phyloP scores from a whole-genome alignment of 2,797 vertebrate genomes.

The Phoxinus dragarum region DNA sequence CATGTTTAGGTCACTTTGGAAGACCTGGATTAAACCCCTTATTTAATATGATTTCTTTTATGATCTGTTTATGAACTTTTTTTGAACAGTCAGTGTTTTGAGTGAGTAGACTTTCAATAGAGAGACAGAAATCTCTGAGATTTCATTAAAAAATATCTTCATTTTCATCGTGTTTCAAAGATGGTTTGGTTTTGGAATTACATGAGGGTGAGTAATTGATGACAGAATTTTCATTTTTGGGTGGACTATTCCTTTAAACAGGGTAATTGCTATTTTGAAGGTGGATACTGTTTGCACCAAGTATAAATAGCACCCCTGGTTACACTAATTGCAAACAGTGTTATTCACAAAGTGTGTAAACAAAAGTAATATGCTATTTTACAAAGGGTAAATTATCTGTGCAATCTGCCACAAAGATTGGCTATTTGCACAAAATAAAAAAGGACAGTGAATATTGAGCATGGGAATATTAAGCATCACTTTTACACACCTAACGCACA shows the following conservation, averaged over 20 bases:
- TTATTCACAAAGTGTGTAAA: background rate
- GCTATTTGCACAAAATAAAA: background rate
- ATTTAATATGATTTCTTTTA: too few relatives aligned
- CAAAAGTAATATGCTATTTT: slow-evolving; percentile 4
- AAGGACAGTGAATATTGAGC: background rate
- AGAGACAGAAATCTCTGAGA: background rate
- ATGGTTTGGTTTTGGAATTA: background rate
- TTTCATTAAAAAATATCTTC: background rate
- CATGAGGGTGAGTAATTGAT: background rate
- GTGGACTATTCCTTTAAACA: background rate
- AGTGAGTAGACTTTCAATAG: background rate
- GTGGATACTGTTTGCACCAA: background rate
- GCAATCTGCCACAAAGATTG: background rate
- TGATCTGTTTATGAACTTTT: too few relatives aligned
- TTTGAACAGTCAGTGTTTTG: too few relatives aligned
- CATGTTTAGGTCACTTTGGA: too few relatives aligned
- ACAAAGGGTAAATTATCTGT: background rate
- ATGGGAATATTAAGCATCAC: too few relatives aligned
- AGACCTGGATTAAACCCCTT: too few relatives aligned
- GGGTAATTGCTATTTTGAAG: background rate
- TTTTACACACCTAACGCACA: background rate
- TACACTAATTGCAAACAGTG: background rate
- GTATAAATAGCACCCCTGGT: background rate
- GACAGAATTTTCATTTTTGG: background rate
- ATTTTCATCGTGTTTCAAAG: background rate